Evolutionary conservation across 2,888 invertebrate genomes (phyloP).

Genomic region (Machimus rusticus): DNA sequence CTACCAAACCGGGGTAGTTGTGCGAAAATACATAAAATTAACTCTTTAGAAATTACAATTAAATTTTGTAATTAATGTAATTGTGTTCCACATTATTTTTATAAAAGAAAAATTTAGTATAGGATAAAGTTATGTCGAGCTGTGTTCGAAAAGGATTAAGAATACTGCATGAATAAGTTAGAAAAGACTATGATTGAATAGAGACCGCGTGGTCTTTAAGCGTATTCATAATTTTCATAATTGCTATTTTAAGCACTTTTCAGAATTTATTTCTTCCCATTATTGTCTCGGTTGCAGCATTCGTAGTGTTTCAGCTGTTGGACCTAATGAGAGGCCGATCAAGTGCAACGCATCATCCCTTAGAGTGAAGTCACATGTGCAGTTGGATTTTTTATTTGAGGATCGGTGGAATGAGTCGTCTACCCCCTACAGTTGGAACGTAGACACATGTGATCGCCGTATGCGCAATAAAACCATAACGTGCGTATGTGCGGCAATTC

Average conservation of each 20-base stretch:
- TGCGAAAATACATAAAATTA: too few relatives aligned
- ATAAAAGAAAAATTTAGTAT: too few relatives aligned
- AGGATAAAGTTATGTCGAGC: too few relatives aligned
- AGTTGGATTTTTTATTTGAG: neutral
- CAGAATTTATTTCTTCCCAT: neutral
- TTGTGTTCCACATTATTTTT: too few relatives aligned
- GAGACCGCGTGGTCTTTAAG: neutral
- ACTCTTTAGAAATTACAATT: too few relatives aligned
- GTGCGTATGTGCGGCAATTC: constrained; percentile 7
- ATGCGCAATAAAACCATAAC: constrained; percentile 27
- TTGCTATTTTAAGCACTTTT: constrained; percentile 19
- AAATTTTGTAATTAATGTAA: too few relatives aligned
- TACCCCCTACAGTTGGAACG: constrained; percentile 38
- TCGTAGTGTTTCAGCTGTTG: constrained; percentile 1
- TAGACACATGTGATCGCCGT: constrained; percentile 35
- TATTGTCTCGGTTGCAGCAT: constrained; percentile 1
- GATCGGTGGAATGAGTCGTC: constrained; percentile 8
- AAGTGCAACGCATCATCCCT: constrained; percentile 28
- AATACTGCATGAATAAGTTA: neutral
- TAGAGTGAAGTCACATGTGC: constrained; percentile 23
- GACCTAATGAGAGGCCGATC: neutral
- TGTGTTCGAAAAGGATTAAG: too few relatives aligned
- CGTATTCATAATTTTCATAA: neutral
- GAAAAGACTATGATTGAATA: neutral
- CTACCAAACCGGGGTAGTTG: too few relatives aligned